These are phyloP conservation scores for Pogonomyrmex barbatus DNA, from an alignment of 1,140 invertebrate species.

Conservation along the genomic window DNA sequence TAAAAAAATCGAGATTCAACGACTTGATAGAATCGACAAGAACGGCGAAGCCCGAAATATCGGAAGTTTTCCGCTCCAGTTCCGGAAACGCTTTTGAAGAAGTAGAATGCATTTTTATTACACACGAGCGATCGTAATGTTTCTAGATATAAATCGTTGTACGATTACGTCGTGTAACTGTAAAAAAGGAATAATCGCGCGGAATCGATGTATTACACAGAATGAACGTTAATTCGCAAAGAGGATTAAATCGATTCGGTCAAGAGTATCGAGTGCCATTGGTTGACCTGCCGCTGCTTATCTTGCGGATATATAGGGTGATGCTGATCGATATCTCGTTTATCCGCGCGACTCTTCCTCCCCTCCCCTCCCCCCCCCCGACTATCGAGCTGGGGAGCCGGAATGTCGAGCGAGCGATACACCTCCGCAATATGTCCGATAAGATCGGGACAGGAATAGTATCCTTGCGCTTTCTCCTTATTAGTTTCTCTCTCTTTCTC, in stretches of 20 bases:
- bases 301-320: conserved; percentile 30
- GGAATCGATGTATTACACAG: conserved; percentile 12
- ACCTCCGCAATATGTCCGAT: conserved; percentile 58
- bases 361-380: too few species aligned
- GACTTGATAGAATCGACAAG: not conserved
- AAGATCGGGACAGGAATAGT: conserved; percentile 47
- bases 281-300: conserved; percentile 33
- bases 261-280: conserved; percentile 29
- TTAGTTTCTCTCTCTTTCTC: conserved; percentile 13
- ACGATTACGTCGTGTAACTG: not conserved
- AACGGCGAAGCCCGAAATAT: not conserved
- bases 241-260: conserved; percentile 24
- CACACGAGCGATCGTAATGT: not conserved
- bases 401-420: conserved; percentile 52
- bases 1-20: not conserved
- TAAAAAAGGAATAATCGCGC: not conserved
- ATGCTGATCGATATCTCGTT: conserved; percentile 51
- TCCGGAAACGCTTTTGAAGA: not conserved
- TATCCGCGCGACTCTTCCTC: conserved; percentile 34
- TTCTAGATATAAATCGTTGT: not conserved
- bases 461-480: conserved; percentile 22
- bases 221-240: conserved; percentile 39
- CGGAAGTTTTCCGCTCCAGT: not conserved
- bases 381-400: conserved; percentile 19
- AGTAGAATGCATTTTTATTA: not conserved